Conservation (phyloP, 2,113 vertebrate species). For the Rattus norvegicus region DNA sequence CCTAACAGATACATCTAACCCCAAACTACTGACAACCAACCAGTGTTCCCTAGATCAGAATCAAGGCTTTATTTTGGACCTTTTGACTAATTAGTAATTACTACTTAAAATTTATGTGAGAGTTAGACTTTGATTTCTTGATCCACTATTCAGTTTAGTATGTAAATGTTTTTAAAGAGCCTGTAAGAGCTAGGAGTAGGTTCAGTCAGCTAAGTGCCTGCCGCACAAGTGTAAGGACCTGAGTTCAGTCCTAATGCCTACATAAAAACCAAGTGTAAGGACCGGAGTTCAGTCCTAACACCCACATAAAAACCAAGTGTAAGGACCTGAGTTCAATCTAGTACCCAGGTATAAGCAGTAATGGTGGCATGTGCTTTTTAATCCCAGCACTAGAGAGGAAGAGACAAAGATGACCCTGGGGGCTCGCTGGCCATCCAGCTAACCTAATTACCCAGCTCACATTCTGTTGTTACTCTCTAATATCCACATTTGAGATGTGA, state of each 20-base stretch:
- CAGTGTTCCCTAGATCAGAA: not conserved
- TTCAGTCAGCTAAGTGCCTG: not conserved
- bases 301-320: not conserved
- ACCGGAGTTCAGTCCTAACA: not conserved
- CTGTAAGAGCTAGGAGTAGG: not conserved
- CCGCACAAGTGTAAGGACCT: not conserved
- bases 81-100: not conserved
- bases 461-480: not conserved
- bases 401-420: not conserved
- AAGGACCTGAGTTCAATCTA: not conserved
- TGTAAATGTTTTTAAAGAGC: not conserved
- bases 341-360: not conserved
- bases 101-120: not conserved
- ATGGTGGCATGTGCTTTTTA: not conserved
- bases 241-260: not conserved
- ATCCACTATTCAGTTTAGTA: not conserved
- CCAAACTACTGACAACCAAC: not conserved
- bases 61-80: not conserved
- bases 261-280: not conserved
- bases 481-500: not conserved
- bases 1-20: not conserved
- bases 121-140: not conserved
- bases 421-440: not conserved
- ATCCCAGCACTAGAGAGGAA: not conserved
- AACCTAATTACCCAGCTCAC: not conserved